Base-by-base conservation (phyloP, 2,113 vertebrate genomes). In the Brachypteracias leptosomus region DNA sequence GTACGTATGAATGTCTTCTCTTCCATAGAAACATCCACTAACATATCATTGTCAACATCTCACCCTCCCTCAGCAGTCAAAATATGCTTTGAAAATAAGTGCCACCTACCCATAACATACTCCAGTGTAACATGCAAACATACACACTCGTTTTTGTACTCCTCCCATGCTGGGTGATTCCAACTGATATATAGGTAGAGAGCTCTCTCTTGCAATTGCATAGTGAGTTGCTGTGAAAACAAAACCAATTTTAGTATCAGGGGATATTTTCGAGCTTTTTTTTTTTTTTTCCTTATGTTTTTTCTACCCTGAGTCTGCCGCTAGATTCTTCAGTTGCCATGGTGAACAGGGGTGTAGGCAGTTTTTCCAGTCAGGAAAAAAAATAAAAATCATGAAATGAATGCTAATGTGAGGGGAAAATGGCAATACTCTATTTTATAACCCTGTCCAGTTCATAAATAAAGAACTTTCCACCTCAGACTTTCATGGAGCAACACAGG, bases 241-340 rank as follows among this genome's bases (percentile, higher is more conserved):
- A 98, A 97, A 97, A 65, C 94, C 95, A 96, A 91, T 97, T 98
- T 98, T 98, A 98, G 96, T 97, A 97, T 94, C 96, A 86, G 77
- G 94, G 82, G 95, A 97, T 98, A 97, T 98, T 98, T 97, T 97
- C 1, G 20, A 96, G 88, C 85, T 62, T 12, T 24, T 91, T 95
- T 91, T 61, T 96, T 95, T 92, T 94, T 83, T 35, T 1, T 24
- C 46, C 71, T 88, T 88, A 55, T 96, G 70, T 95, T 96, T 96
- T 97, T 96, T 87, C 93, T 88, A 88, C 93, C 71, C 93, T 75
- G 93, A 95, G 96, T 97, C 97, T 98, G 95, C 94, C 97, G 97
- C 95, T 97, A 97, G 97, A 96, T 96, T 97, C 96, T 97, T 95
- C 95, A 96, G 98, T 98, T 98, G 96, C 98, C 96, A 98, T 98